phyloP scores from a whole-genome alignment of 1,140 invertebrate species.

The Caenorhabditis latens region DNA sequence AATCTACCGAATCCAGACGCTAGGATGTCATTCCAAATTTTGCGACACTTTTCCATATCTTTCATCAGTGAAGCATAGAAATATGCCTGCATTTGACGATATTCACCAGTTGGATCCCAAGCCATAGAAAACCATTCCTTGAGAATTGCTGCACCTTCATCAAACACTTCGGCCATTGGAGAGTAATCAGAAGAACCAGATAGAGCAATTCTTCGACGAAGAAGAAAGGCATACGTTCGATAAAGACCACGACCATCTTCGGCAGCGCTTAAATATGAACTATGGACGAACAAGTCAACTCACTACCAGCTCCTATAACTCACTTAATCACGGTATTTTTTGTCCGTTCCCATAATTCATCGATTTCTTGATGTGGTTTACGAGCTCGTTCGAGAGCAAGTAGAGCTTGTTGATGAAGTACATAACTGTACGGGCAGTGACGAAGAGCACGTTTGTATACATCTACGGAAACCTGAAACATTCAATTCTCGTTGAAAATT shows the following conservation, averaged over 20 bases:
- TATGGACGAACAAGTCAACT: constrained; percentile 4
- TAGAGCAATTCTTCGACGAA: constrained; percentile 49
- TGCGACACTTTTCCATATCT: constrained; percentile 57
- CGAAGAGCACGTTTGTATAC: constrained; percentile 60
- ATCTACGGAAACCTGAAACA: constrained; percentile 50
- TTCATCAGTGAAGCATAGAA: constrained; percentile 51
- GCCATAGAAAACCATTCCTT: constrained; percentile 55
- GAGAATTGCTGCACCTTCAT: constrained; percentile 57
- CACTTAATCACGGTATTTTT: constrained; percentile 51
- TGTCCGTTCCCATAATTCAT: constrained; percentile 54
- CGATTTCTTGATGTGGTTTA: constrained; percentile 46
- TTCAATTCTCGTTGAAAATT: background rate
- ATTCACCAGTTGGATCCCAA: constrained; percentile 62
- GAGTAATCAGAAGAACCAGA: constrained; percentile 48
- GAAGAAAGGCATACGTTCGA: constrained; percentile 62
- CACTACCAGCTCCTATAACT: background rate
- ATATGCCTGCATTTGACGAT: constrained; percentile 64
- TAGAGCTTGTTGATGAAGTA: constrained; percentile 59
- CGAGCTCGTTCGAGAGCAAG: constrained; percentile 56
- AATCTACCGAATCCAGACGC: constrained; percentile 61
- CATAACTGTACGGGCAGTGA: constrained; percentile 37
- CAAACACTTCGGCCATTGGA: constrained; percentile 59
- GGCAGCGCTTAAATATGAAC: constrained; percentile 22
- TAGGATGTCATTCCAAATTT: constrained; percentile 65
- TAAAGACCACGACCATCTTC: constrained; percentile 55